Percentiles rank a stretch among this genome's conserved stretches.
Evolutionary conservation across 2,888 invertebrate species (phyloP).

Genomic region (Poecilus cupreus): DNA sequence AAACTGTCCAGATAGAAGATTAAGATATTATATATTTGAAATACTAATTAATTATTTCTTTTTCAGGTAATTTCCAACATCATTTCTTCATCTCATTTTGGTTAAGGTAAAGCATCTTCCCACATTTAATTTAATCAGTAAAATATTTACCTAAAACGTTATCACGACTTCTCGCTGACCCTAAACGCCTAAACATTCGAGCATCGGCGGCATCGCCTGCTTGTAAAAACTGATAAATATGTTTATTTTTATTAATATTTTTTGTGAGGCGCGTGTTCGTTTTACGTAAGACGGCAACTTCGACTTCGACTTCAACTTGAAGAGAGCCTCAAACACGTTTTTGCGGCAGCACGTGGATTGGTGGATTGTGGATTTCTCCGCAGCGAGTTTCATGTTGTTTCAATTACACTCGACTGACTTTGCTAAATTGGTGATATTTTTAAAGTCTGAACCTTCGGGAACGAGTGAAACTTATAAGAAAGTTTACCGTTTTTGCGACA

Average conservation of each 20-base stretch:
- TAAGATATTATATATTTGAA: neutral
- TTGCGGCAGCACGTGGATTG: conserved; percentile 8
- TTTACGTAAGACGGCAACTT: conserved; percentile 25
- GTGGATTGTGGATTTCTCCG: conserved; percentile 32
- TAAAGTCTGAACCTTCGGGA: neutral
- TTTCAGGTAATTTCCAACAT: conserved; percentile 1
- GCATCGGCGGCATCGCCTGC: neutral
- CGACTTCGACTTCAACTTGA: too few relatives aligned
- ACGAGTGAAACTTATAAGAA: conserved; percentile 22
- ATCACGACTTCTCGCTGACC: too few relatives aligned
- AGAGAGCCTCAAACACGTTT: conserved; percentile 18
- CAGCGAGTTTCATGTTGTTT: neutral
- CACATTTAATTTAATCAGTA: neutral
- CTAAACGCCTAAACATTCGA: neutral
- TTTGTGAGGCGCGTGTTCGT: conserved; percentile 7
- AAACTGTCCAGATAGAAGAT: neutral
- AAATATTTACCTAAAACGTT: too few relatives aligned
- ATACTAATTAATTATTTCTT: neutral
- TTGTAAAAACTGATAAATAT: neutral
- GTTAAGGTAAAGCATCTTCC: neutral
- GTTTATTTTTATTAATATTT: conserved; percentile 28
- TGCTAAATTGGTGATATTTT: conserved; percentile 21
- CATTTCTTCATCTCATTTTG: neutral
- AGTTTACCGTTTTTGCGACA: neutral
- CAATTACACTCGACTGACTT: conserved; percentile 6